A percentile compares a stretch with the other conserved stretches of the same genome.
phyloP scores from a whole-genome alignment of 2,113 vertebrate species.

The Aldabrachelys gigantea region DNA sequence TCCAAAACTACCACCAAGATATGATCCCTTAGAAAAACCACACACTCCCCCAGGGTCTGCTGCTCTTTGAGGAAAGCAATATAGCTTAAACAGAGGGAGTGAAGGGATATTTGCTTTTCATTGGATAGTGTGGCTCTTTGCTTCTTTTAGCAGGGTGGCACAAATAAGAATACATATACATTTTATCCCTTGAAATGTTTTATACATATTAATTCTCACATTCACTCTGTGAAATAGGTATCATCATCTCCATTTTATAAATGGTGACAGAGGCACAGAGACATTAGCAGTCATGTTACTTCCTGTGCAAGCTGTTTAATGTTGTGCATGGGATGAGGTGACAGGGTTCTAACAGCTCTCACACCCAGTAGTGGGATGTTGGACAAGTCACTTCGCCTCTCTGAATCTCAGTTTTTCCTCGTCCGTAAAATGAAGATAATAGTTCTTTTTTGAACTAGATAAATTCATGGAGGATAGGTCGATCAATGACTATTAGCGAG shows the following conservation, averaged over 20 bases:
- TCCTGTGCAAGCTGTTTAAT: slow-evolving; percentile 1
- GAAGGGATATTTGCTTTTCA: background rate
- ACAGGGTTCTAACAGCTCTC: background rate
- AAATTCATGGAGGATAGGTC: no score
- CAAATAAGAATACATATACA: background rate
- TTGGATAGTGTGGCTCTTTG: background rate
- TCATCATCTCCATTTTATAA: background rate
- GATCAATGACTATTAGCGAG: no score
- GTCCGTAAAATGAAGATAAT: background rate
- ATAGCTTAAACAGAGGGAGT: rapidly evolving
- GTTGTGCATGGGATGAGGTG: background rate
- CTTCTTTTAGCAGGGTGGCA: background rate
- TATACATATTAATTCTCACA: background rate
- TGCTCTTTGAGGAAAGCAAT: background rate
- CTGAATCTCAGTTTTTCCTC: background rate
- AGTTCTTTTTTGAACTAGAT: background rate
- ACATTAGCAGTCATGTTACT: background rate
- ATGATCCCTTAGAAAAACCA: background rate
- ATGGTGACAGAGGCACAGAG: background rate
- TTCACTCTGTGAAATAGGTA: background rate
- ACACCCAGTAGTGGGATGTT: background rate
- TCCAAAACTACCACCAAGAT: background rate
- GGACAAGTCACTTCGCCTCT: background rate
- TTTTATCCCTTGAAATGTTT: background rate
- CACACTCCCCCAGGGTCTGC: background rate